Evolutionary conservation across 2,113 vertebrate species (phyloP).

Genomic region (Romanogobio albipinnatus): DNA sequence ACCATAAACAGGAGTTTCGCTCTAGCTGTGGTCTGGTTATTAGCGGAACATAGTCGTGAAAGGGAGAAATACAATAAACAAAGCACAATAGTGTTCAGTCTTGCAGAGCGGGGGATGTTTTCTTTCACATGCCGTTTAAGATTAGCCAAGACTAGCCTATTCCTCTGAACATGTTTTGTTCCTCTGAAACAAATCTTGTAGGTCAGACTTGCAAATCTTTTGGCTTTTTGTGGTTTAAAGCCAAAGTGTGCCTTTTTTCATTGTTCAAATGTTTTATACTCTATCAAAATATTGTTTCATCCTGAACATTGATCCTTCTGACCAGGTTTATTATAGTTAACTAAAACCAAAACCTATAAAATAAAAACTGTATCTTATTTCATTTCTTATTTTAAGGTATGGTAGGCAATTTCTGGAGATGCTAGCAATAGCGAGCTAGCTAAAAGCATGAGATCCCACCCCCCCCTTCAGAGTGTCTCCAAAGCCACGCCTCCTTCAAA

Average conservation of each 20-base stretch:
- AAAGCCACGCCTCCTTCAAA: too few species aligned
- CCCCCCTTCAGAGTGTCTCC: too few species aligned
- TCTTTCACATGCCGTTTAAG: conserved; percentile 17
- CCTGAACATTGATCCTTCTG: not conserved
- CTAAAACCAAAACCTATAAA: not conserved
- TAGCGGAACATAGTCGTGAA: conserved; percentile 11
- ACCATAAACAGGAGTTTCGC: conserved; percentile 57
- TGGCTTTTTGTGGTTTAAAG: not conserved
- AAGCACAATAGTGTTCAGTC: conserved; percentile 17
- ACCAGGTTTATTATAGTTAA: not conserved
- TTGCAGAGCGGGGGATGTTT: conserved; percentile 26
- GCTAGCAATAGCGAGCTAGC: too few species aligned
- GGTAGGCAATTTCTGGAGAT: too few species aligned
- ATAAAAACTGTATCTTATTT: not conserved
- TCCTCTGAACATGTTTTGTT: not conserved
- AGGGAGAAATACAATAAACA: conserved; percentile 46
- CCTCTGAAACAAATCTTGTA: not conserved
- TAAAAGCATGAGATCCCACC: too few species aligned
- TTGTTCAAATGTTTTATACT: not conserved
- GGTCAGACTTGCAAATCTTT: not conserved
- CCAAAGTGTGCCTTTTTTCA: not conserved
- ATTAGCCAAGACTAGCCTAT: not conserved
- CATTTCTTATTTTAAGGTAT: too few species aligned
- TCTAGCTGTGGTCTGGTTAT: not conserved
- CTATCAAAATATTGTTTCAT: not conserved